A percentile compares a stretch with the other conserved stretches of the same genome.
Evolutionary conservation across 64 coral and sea anemone genomes (phyloP).

Genomic region (Stylophora pistillata): DNA sequence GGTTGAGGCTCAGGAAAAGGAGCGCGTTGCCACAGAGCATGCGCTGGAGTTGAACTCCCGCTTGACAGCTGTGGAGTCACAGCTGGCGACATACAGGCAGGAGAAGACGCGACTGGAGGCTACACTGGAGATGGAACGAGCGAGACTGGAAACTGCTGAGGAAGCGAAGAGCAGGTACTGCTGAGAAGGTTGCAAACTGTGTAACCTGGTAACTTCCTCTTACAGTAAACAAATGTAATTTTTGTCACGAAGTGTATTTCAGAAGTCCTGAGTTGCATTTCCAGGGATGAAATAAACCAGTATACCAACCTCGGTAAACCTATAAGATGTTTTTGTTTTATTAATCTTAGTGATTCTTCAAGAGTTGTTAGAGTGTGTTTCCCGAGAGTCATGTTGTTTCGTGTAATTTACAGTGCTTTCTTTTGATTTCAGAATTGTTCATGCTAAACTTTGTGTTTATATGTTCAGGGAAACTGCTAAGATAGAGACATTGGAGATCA

Average conservation of each 20-base stretch:
- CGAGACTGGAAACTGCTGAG: constrained; percentile 73
- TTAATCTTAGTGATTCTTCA: no score
- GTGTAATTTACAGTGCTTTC: no score
- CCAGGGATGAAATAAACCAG: no score
- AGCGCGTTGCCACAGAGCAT: constrained; percentile 77
- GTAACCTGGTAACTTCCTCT: neutral
- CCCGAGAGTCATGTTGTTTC: no score
- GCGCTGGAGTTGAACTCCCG: constrained; percentile 62
- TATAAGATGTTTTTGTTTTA: no score
- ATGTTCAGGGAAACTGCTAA: constrained; percentile 70
- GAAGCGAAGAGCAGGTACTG: constrained; percentile 73
- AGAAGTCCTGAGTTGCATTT: no score
- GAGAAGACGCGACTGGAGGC: constrained; percentile 90
- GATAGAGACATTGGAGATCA: constrained; percentile 59
- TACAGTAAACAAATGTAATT: neutral
- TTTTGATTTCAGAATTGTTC: no score
- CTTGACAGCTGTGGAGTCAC: constrained; percentile 86
- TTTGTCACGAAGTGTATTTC: no score
- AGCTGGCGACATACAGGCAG: constrained; percentile 76
- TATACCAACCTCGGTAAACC: no score
- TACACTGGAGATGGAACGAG: constrained; percentile 80
- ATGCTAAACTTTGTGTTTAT: neutral
- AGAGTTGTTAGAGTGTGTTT: no score
- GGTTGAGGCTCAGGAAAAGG: constrained; percentile 86
- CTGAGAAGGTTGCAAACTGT: neutral